A percentile compares a stretch with the other conserved stretches of the same genome.
Conservation (phyloP, 2,888 invertebrate species). For the Petrolisthes manimaculis region DNA sequence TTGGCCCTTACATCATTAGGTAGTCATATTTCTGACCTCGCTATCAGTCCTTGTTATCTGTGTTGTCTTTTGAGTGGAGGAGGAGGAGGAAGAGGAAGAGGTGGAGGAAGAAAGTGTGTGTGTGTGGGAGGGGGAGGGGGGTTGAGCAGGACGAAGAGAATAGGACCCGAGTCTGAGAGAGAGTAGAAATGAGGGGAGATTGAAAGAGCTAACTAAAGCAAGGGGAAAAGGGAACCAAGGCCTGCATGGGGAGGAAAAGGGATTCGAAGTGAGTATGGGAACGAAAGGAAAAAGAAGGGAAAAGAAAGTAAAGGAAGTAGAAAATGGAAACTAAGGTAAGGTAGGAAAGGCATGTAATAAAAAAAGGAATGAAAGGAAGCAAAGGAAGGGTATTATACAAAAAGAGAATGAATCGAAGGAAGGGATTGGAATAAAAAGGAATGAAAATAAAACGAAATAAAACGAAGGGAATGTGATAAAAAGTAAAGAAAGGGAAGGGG, state of each 20-base stretch:
- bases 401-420: background rate
- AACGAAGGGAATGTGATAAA: background rate
- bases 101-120: background rate
- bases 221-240: background rate
- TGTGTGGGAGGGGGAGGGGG: background rate
- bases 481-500: background rate
- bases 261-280: background rate
- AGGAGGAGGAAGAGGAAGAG: background rate
- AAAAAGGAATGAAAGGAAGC: background rate
- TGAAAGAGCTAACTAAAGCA: background rate
- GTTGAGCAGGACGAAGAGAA: background rate
- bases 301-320: background rate
- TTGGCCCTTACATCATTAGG: no score
- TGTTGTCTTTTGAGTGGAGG: no score
- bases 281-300: background rate
- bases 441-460: background rate
- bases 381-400: background rate
- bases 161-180: slow-evolving; percentile 3
- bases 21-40: no score
- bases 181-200: background rate
- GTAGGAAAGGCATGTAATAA: background rate
- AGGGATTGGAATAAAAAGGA: background rate
- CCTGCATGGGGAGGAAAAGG: background rate
- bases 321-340: background rate
- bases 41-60: no score